Evolutionary conservation across 2,888 invertebrate species (phyloP).

Genomic region (Polylopha cassiicola): DNA sequence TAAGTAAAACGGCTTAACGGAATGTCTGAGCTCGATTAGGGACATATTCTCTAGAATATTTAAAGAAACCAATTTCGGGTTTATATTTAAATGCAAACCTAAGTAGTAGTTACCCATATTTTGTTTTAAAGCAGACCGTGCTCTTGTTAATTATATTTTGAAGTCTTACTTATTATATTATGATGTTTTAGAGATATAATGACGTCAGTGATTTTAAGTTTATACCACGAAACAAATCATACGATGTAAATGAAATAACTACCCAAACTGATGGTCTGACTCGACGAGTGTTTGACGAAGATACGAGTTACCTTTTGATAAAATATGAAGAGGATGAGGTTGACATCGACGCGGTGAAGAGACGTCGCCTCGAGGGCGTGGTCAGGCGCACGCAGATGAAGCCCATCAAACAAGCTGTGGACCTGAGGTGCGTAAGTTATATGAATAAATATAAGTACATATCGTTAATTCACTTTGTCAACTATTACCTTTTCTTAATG

Average conservation of each 20-base stretch:
- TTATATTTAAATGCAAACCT: too few species aligned
- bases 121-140: too few species aligned
- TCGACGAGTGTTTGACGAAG: slow-evolving; percentile 44
- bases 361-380: slow-evolving; percentile 40
- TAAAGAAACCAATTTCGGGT: too few species aligned
- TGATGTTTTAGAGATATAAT: slow-evolving; percentile 40
- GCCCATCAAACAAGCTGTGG: slow-evolving; percentile 48
- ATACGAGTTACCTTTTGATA: slow-evolving; percentile 58
- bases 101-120: too few species aligned
- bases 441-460: slow-evolving; percentile 1
- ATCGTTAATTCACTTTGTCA: not conserved
- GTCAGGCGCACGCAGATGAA: slow-evolving; percentile 41
- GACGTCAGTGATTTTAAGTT: slow-evolving; percentile 52
- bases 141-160: not conserved
- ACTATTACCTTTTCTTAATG: not conserved
- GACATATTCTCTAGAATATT: too few species aligned
- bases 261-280: slow-evolving; percentile 43
- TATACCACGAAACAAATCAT: slow-evolving; percentile 37
- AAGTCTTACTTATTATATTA: not conserved
- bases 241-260: slow-evolving; percentile 27
- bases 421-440: slow-evolving; percentile 46
- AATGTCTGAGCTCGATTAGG: too few species aligned
- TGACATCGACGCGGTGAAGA: slow-evolving; percentile 35
- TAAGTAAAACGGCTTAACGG: too few species aligned
- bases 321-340: slow-evolving; percentile 49